Conservation (phyloP, 2,113 vertebrate species). For the Hydrolagus affinis region DNA sequence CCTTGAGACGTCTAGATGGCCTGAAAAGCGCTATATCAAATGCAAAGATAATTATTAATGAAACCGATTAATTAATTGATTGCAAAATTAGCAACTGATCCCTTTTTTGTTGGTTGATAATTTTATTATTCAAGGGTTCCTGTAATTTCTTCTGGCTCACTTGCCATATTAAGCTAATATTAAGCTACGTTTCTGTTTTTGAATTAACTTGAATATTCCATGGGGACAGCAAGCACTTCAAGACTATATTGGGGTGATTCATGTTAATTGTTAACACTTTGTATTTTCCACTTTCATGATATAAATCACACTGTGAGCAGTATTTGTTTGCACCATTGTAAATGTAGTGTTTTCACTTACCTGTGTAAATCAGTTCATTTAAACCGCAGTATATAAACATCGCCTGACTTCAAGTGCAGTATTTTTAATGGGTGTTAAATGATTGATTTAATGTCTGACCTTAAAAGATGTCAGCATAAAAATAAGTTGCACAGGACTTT, state of each 20-base stretch:
- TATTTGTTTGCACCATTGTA: not conserved
- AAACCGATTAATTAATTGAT: no score
- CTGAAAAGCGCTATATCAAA: no score
- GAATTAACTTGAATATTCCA: not conserved
- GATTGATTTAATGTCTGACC: not conserved
- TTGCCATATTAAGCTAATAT: no score
- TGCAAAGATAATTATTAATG: no score
- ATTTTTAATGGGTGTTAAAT: not conserved
- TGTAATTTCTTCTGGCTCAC: no score
- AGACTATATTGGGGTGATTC: not conserved
- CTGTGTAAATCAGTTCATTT: not conserved
- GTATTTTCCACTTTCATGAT: not conserved
- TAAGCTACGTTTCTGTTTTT: not conserved
- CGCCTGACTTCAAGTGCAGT: not conserved
- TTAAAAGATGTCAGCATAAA: not conserved
- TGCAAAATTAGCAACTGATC: no score
- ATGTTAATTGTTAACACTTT: not conserved
- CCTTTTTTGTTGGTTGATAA: no score
- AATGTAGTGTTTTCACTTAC: not conserved
- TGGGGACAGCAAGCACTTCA: not conserved
- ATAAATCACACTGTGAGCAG: not conserved
- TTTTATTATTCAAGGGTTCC: no score
- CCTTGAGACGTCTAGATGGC: no score
- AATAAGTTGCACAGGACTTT: not conserved
- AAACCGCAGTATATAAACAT: not conserved